Evolutionary conservation across 2,113 vertebrate genomes (phyloP).

Genomic region (Cheilinus undulatus): DNA sequence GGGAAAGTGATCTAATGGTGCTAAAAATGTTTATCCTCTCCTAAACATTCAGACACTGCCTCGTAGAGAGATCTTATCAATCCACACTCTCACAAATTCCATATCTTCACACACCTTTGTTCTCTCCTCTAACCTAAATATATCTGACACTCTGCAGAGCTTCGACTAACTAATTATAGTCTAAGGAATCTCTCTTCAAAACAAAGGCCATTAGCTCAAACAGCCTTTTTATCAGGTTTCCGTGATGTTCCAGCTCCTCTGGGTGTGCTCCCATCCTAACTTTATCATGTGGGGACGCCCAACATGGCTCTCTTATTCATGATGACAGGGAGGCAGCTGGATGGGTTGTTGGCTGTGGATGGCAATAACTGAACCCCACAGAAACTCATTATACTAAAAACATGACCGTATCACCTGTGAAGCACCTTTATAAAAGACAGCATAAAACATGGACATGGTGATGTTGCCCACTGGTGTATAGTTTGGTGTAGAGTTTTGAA

Average conservation of each 20-base stretch:
- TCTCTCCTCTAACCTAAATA: constrained; percentile 56
- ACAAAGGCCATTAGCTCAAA: constrained; percentile 41
- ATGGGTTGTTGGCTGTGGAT: constrained; percentile 14
- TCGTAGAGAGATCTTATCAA: constrained; percentile 39
- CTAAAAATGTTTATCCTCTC: constrained; percentile 56
- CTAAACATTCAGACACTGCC: constrained; percentile 48
- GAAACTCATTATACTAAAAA: too few species aligned
- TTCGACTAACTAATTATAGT: constrained; percentile 64
- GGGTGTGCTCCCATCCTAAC: constrained; percentile 1
- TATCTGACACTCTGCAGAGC: constrained; percentile 62
- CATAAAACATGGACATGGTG: too few species aligned
- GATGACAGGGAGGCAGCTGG: constrained; percentile 10
- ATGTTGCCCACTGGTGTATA: too few species aligned
- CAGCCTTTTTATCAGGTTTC: constrained; percentile 56
- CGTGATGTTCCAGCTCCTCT: constrained; percentile 37
- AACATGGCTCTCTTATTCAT: constrained; percentile 10
- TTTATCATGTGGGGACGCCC: constrained; percentile 35
- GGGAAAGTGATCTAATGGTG: constrained; percentile 21
- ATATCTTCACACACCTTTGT: constrained; percentile 52
- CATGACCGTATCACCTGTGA: too few species aligned
- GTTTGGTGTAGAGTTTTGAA: too few species aligned
- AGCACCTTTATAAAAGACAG: too few species aligned
- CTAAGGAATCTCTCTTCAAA: constrained; percentile 52
- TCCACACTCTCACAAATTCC: constrained; percentile 49
- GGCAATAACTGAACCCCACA: not conserved